phyloP scores from a whole-genome alignment of 2,888 invertebrate genomes.

The Tetramorium bicarinatum region DNA sequence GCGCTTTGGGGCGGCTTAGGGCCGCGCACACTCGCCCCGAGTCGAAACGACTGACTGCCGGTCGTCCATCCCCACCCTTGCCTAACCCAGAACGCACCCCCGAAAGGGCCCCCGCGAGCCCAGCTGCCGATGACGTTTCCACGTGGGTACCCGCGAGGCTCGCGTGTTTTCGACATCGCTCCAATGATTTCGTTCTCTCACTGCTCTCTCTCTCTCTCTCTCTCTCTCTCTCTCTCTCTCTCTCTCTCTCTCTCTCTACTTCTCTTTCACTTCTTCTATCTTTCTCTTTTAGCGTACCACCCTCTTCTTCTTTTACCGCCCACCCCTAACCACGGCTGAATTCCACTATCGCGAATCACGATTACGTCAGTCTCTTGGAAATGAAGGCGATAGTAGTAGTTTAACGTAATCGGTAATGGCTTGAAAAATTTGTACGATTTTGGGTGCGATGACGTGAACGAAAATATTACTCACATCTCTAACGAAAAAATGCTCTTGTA shows the following conservation, averaged over 20 bases:
- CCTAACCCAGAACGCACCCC: constrained; percentile 73
- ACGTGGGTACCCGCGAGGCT: constrained; percentile 85
- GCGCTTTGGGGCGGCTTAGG: constrained; percentile 84
- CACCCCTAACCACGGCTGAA: constrained; percentile 9
- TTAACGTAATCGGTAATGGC: neutral
- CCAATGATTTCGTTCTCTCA: constrained; percentile 79
- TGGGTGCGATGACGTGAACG: neutral
- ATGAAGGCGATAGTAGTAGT: constrained; percentile 27
- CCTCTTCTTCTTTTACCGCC: constrained; percentile 32
- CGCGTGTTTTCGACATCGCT: constrained; percentile 85
- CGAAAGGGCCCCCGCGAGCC: constrained; percentile 77
- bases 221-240: neutral
- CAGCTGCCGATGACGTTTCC: constrained; percentile 85
- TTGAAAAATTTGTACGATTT: neutral
- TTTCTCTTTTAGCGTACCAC: constrained; percentile 8
- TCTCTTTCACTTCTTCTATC: neutral
- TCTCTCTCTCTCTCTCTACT: constrained; percentile 1
- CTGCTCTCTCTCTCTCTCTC: constrained; percentile 25
- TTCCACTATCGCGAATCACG: constrained; percentile 51
- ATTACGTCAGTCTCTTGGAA: constrained; percentile 44
- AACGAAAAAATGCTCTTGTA: neutral
- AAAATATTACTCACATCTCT: neutral
- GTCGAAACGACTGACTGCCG: constrained; percentile 73
- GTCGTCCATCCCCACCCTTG: constrained; percentile 60
- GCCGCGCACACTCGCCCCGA: constrained; percentile 70